Evolutionary conservation across 92 coral and sea anemone species (phyloP), one percentile per base, ranked within the genome.

Genomic region (Isaurus tuberculatus): DNA sequence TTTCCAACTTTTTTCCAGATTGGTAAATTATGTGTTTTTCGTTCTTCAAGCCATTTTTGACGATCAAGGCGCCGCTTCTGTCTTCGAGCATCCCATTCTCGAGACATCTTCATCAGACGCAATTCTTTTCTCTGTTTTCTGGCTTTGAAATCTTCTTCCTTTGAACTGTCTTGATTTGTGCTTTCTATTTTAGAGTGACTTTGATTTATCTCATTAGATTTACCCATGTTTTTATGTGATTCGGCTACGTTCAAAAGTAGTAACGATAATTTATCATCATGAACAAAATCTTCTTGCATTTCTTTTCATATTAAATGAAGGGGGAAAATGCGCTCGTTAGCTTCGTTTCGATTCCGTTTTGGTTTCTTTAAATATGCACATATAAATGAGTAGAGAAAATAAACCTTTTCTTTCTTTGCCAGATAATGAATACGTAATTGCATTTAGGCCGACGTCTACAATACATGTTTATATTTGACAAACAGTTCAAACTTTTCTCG

Each of bases 1-100:
- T 90, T 87, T 42, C 93, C 93, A 8, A 90, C 93, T 58, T 44
- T 85, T 77, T 78, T 77, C 94, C 94, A 91, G 10, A 85, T 83
- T 1, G 98, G 91, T 8, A 86, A 26, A 22, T 81, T 85, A 72
- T 91, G 93, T 22, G 90, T 90, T 69, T 86, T 85, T 34, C 98
- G 84, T 42, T 94, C 95, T 73, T 94, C 95, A 33, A 94, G 89
- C 98, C 98, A 94, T 63, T 94, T 92, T 14, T 86, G 92, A 26
- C 98, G 88, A 53, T 94, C 98, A 84, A 94, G 32, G 19, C 94
- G 90, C 16, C 98, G 87, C 63, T 94, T 89, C 40, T 94, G 98
- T 27, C 98, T 86, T 22, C 98, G 88, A 6, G 91, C 88, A 53
- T 94, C 95, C 98, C 98, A 94, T 80, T 94, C 98, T 34, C 91